A percentile compares a stretch with the other conserved stretches of the same genome.
Conservation (phyloP, 2,888 invertebrate genomes). For the Drosophila imparisetae region DNA sequence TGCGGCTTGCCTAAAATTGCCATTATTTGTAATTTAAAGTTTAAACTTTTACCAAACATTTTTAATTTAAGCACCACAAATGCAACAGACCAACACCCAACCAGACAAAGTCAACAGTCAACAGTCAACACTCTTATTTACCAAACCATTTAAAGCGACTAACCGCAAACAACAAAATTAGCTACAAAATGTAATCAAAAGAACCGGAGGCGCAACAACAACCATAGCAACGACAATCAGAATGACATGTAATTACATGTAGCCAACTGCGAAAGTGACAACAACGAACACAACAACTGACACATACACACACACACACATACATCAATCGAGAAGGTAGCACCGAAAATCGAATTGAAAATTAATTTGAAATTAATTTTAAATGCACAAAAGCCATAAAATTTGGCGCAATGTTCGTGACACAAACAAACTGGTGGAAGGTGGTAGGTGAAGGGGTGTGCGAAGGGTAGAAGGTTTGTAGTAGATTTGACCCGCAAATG, state of each 20-base stretch:
- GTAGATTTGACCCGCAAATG: conserved; percentile 45
- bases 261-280: conserved; percentile 45
- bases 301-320: conserved; percentile 3
- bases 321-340: conserved; percentile 33
- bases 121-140: conserved; percentile 43
- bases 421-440: conserved; percentile 26
- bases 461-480: conserved; percentile 1
- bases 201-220: conserved; percentile 63
- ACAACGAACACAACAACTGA: conserved; percentile 30
- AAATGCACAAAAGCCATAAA: conserved; percentile 72
- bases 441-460: neutral
- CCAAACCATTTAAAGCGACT: conserved; percentile 48
- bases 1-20: neutral
- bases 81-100: conserved; percentile 6
- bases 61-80: conserved; percentile 15
- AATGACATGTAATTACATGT: conserved; percentile 65
- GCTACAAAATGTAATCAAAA: conserved; percentile 75
- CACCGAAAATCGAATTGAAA: conserved; percentile 71
- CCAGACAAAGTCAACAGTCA: conserved; percentile 40
- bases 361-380: conserved; percentile 79
- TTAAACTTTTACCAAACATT: neutral
- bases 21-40: neutral
- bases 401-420: conserved; percentile 66
- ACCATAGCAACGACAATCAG: conserved; percentile 24
- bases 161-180: conserved; percentile 70